Conservation (phyloP, 2,113 vertebrate species). For the Coregonus clupeaformis region DNA sequence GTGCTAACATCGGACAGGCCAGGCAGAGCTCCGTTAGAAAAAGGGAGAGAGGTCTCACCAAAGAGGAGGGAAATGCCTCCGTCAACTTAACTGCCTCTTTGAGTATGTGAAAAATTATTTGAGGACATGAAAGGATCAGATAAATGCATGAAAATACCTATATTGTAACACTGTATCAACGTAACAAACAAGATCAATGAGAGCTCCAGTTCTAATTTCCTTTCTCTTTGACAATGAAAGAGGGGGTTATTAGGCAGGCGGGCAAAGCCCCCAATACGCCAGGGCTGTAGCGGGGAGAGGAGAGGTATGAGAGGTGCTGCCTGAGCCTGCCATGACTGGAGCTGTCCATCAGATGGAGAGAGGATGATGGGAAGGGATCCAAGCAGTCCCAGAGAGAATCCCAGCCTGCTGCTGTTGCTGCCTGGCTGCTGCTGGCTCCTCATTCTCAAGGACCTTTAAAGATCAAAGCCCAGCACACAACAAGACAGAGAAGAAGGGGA, state of each 20-base stretch:
- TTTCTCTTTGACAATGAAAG: conserved; percentile 55
- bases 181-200: conserved; percentile 59
- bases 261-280: conserved; percentile 46
- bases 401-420: conserved; percentile 67
- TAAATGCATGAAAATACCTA: conserved; percentile 46
- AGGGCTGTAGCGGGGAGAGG: conserved; percentile 23
- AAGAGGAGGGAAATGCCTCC: conserved; percentile 17
- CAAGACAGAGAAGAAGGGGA: conserved; percentile 55
- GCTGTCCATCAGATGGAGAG: conserved; percentile 74
- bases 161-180: conserved; percentile 22
- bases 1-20: conserved; percentile 34
- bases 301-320: conserved; percentile 32
- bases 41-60: conserved; percentile 34
- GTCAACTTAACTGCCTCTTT: conserved; percentile 36
- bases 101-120: conserved; percentile 23
- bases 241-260: conserved; percentile 62
- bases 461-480: conserved; percentile 76
- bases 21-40: conserved; percentile 2
- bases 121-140: conserved; percentile 33
- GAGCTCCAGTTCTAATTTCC: conserved; percentile 49
- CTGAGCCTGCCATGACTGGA: conserved; percentile 57
- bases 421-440: conserved; percentile 64
- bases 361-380: conserved; percentile 72
- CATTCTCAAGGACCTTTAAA: conserved; percentile 79
- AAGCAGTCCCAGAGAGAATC: conserved; percentile 69